Conservation (phyloP, 1,140 invertebrate species). For the Calosoma granatense region DNA sequence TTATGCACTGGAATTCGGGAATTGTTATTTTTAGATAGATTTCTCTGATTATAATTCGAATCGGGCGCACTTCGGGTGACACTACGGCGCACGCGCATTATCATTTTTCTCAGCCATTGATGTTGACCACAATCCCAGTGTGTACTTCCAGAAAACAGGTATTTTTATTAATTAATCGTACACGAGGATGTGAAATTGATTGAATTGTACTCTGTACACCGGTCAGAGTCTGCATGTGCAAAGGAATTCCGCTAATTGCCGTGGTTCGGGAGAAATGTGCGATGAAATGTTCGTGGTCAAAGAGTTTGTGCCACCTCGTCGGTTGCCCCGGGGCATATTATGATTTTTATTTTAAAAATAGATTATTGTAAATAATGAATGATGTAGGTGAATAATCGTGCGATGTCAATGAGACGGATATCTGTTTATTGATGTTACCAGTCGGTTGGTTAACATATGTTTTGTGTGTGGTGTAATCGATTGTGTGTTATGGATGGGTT, state of each 20-base stretch:
- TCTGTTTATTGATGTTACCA: neutral
- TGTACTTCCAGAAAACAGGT: slow-evolving; percentile 7
- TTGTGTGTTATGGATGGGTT: neutral
- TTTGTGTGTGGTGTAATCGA: neutral
- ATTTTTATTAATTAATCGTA: neutral
- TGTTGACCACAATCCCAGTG: slow-evolving; percentile 2
- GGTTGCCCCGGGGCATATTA: neutral
- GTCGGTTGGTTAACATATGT: neutral
- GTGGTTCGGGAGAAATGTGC: neutral
- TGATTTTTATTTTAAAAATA: slow-evolving; percentile 6
- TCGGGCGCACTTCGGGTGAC: neutral
- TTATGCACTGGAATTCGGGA: too few species aligned
- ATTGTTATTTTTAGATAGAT: neutral
- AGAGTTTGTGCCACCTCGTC: neutral
- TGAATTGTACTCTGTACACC: neutral
- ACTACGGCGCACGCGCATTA: neutral
- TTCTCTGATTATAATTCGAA: neutral
- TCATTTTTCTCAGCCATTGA: slow-evolving; percentile 1
- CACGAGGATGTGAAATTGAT: neutral
- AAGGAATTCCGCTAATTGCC: neutral
- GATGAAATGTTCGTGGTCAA: neutral
- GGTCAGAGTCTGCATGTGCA: neutral
- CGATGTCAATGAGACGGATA: neutral
- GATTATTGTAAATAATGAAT: neutral
- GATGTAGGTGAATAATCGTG: neutral